Base-by-base conservation (phyloP, 2,113 vertebrate genomes). In the Perca fluviatilis region DNA sequence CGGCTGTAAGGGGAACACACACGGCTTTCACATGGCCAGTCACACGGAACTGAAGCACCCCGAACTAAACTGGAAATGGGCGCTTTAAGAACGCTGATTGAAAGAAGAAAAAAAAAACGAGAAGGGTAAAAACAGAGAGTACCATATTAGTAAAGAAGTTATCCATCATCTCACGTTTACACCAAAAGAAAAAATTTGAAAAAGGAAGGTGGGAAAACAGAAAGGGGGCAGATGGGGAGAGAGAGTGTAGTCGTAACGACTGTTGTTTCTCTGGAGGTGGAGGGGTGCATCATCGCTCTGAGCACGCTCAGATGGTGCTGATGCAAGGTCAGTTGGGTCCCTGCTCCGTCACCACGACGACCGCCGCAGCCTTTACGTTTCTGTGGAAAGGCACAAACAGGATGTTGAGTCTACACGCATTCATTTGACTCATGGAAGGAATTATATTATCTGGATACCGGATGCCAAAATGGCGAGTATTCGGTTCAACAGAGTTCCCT, bases 301-400 rank as follows among this genome's bases (percentile, higher is more conserved):
- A 91, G 90, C 69, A 10, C 5, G 30, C 87, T 86, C 82, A 92
- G 91, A 74, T 83, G 88, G 87, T 80, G 82, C 80, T 56, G 88
- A 90, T 88, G 89, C 79, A 71, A 77, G 75, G 36, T 89, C 88
- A 83, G 71, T 62, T 62, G 91, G 93, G 89, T 93, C 82, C 89
- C 92, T 84, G 82, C 80, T 89, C 74, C 77, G 43, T 90, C 86
- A 65, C 82, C 88, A 56, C 57, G 51, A 46, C 43, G 54, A 84
- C 84, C 2, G 11, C 74, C 33, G 68, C 83, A 58, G 81, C 72
- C 85, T 94, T 89, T 95, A 95, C 92, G 94, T 95, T 93, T 95
- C 95, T 95, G 66, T 15, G 68, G 85, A 61, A 74, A 62, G 54
- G 54, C 49, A 77, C 53, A 83, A 61, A 78, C 51, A 63, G 47